Percentiles rank a stretch among this genome's conserved stretches.
Conservation (phyloP, 2,888 invertebrate species). For the Melinaea menophilus region DNA sequence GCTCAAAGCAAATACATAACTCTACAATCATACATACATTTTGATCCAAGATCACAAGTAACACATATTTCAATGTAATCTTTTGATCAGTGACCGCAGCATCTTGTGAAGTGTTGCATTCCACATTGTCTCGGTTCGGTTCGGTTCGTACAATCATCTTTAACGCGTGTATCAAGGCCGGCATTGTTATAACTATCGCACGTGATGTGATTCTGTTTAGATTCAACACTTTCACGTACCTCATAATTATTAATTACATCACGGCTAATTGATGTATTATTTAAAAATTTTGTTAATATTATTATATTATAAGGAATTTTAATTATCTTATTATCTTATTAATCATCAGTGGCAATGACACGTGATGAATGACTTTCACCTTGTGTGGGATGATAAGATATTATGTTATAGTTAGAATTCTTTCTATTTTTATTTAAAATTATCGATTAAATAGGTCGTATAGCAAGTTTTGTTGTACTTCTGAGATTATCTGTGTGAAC, state of each 20-base stretch:
- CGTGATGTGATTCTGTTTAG: constrained; percentile 48
- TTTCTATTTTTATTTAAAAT: constrained; percentile 1
- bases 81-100: constrained; percentile 22
- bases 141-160: constrained; percentile 45
- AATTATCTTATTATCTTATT: not conserved
- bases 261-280: constrained; percentile 5
- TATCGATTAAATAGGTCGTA: constrained; percentile 10
- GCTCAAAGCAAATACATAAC: no score
- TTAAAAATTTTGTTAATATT: not conserved
- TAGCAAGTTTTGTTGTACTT: constrained; percentile 12
- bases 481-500: constrained; percentile 23
- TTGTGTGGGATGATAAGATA: constrained; percentile 23
- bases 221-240: constrained; percentile 49
- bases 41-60: no score
- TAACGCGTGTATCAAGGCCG: constrained; percentile 51
- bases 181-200: constrained; percentile 57
- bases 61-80: no score
- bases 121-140: constrained; percentile 42
- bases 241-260: constrained; percentile 27
- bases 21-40: no score
- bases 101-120: constrained; percentile 45
- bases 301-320: constrained; percentile 1
- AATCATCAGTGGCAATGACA: constrained; percentile 10
- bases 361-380: constrained; percentile 24
- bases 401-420: constrained; percentile 4